phyloP scores from a whole-genome alignment of 2,888 invertebrate genomes.

The Bimastos eiseni region DNA sequence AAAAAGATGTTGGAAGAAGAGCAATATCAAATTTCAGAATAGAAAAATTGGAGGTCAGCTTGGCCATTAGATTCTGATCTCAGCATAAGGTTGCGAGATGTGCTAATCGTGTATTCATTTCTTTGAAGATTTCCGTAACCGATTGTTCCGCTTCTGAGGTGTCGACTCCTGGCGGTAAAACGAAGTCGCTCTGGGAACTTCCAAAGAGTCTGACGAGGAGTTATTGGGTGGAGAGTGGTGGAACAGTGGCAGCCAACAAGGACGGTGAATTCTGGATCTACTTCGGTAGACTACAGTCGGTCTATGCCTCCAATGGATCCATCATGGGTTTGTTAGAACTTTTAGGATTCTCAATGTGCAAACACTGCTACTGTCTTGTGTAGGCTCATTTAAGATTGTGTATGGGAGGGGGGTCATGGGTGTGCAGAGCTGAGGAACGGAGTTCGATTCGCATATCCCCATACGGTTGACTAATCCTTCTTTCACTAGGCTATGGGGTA shows the following conservation, averaged over 20 bases:
- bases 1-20: too few species aligned
- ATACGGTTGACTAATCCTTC: too few species aligned
- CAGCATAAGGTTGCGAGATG: background rate
- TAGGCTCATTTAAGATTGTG: too few species aligned
- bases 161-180: background rate
- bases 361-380: background rate
- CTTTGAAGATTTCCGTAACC: background rate
- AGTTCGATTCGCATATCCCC: too few species aligned
- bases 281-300: background rate
- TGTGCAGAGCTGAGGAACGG: too few species aligned
- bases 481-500: too few species aligned
- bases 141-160: background rate
- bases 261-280: background rate
- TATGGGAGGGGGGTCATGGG: too few species aligned
- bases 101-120: background rate
- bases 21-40: too few species aligned
- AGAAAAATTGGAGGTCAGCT: too few species aligned
- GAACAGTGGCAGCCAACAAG: background rate
- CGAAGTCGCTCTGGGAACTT: constrained; percentile 2
- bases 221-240: background rate
- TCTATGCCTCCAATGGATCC: background rate
- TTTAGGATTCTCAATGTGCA: background rate
- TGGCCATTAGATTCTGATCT: background rate
- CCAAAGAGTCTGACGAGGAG: background rate
- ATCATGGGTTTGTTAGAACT: background rate